These are phyloP conservation scores for Tribolium freemani DNA, from an alignment of 2,888 invertebrate species.

Conservation along the genomic window DNA sequence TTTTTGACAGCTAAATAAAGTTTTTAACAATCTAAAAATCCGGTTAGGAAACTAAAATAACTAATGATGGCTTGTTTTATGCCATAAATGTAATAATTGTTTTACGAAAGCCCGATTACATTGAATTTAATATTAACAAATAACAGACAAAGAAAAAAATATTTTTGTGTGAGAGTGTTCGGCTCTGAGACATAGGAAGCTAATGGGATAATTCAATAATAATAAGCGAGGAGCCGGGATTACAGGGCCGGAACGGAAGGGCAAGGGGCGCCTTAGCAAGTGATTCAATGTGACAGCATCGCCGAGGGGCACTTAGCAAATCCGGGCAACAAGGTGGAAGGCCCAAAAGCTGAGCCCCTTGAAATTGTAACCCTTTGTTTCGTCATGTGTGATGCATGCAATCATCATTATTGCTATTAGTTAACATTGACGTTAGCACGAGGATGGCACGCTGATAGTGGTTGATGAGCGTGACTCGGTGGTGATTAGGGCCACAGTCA, in stretches of 20 bases:
- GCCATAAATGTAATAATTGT: too few relatives aligned
- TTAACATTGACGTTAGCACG: constrained; percentile 47
- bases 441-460: constrained; percentile 49
- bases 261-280: constrained; percentile 25
- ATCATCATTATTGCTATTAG: constrained; percentile 42
- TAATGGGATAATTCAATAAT: constrained; percentile 50
- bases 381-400: constrained; percentile 22
- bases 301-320: constrained; percentile 38
- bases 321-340: background rate
- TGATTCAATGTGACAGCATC: constrained; percentile 40
- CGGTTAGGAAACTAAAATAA: too few relatives aligned
- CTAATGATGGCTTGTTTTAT: too few relatives aligned
- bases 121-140: too few relatives aligned
- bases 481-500: constrained; percentile 49
- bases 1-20: too few relatives aligned
- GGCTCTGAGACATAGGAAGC: background rate
- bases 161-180: too few relatives aligned
- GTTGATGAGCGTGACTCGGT: constrained; percentile 50
- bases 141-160: too few relatives aligned
- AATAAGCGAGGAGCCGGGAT: constrained; percentile 41
- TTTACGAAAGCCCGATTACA: too few relatives aligned
- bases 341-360: background rate
- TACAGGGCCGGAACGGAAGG: constrained; percentile 31
- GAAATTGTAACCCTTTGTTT: constrained; percentile 12
- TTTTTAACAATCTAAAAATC: too few relatives aligned